Evolutionary conservation across 2,888 invertebrate genomes (phyloP).

Genomic region (Chloroclysta siterata): DNA sequence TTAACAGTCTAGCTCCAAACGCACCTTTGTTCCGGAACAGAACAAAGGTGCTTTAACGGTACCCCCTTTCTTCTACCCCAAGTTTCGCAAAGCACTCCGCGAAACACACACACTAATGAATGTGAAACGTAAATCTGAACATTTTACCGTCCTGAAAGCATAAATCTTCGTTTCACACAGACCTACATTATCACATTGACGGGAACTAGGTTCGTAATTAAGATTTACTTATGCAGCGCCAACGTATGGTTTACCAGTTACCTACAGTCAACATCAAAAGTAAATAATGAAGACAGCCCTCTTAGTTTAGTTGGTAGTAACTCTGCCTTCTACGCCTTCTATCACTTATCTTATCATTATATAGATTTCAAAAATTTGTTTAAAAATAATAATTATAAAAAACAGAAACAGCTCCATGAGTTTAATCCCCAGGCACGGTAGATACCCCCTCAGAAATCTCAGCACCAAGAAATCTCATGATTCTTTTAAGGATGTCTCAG

Average conservation of each 20-base stretch:
- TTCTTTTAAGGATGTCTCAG: too few species aligned
- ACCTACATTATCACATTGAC: slow-evolving; percentile 34
- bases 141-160: slow-evolving; percentile 10
- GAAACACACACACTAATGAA: slow-evolving; percentile 8
- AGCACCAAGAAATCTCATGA: too few species aligned
- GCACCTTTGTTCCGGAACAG: too few species aligned
- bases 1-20: background rate
- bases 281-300: background rate
- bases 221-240: slow-evolving; percentile 28
- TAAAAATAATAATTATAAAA: too few species aligned
- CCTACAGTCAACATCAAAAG: background rate
- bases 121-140: slow-evolving; percentile 21
- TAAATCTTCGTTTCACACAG: slow-evolving; percentile 27
- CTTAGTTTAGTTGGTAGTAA: too few species aligned
- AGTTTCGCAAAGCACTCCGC: background rate
- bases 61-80: background rate
- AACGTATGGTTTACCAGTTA: slow-evolving; percentile 11
- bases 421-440: too few species aligned
- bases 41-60: too few species aligned
- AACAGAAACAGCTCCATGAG: too few species aligned
- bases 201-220: slow-evolving; percentile 29
- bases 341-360: too few species aligned
- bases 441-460: too few species aligned
- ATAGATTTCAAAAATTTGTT: too few species aligned
- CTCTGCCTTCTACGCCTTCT: too few species aligned